Base-by-base conservation (phyloP, 2,888 invertebrate genomes). In the Euspilapteryx auroguttella region DNA sequence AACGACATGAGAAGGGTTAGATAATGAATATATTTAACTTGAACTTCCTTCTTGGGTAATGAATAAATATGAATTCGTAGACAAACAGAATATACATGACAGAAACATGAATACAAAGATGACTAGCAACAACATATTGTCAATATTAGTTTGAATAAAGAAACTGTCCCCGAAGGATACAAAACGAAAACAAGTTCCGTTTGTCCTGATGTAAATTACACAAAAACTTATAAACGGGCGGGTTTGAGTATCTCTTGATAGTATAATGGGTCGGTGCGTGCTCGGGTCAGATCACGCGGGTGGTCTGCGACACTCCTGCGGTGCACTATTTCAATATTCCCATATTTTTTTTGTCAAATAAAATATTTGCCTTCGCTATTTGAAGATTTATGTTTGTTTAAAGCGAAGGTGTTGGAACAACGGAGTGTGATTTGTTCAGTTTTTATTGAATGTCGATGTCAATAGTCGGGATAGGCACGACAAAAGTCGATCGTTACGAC, bases 321-420 rank as follows among this genome's bases (percentile, higher is more conserved):
- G 53, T 49, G 53, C 47, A 58, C 59, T 64, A 61, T 65, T 61
- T 64, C 59, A 65, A 66, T 65, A 65, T 59, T n/a, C n/a, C n/a
- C n/a, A n/a, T n/a, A 55, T 50, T 25, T 9, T 28, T 32, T 63
- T 66, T 55, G 55, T 50, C 49, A 56, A 6, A 8, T 17, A 17
- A 17, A 61, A 58, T 68, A 65, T 71, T 69, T 69, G 66, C 68
- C 47, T 55, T 47, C 53, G 45, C 49, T 50, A 47, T 58, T 52
- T 51, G 53, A 52, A 64, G 65, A 68, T 68, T 61, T 63, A 66
- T 63, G 61, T 68, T 59, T 55, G 58, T 53, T 61, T 56, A 62
- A 61, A 62, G 58, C 54, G 58, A 54, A 65, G 55, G 64, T 69
- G 68, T 68, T 56, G 59, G 61, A 51, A 53, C 54, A 55, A 59